phyloP scores from a whole-genome alignment of 2,113 vertebrate species.

The Rhegmatorhina hoffmannsi region DNA sequence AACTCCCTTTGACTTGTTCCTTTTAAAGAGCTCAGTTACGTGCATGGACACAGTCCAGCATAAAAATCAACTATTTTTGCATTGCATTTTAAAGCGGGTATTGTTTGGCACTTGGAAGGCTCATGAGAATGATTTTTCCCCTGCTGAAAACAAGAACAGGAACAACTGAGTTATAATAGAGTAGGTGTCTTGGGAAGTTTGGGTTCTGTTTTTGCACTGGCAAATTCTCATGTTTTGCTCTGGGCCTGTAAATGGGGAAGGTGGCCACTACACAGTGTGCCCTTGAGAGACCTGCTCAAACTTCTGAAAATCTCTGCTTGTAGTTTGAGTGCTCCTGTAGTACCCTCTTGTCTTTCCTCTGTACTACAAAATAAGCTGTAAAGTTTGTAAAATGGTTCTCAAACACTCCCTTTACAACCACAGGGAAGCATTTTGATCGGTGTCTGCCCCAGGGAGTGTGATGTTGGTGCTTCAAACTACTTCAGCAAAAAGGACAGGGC shows the following conservation, averaged over 20 bases:
- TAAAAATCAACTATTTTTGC: neutral
- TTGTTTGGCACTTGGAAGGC: neutral
- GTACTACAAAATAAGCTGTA: neutral
- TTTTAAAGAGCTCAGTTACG: neutral
- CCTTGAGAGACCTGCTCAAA: neutral
- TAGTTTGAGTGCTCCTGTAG: neutral
- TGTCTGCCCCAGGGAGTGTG: neutral
- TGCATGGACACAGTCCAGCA: neutral
- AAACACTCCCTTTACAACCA: neutral
- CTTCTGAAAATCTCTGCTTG: neutral
- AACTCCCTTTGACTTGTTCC: neutral
- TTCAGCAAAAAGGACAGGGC: neutral
- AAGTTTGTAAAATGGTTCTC: neutral
- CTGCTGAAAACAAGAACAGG: neutral
- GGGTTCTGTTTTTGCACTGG: neutral
- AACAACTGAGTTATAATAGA: neutral
- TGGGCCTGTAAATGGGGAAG: neutral
- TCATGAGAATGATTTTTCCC: neutral
- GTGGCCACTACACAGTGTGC: neutral
- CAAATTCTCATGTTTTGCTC: neutral
- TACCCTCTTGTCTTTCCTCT: neutral
- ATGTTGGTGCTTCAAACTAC: neutral
- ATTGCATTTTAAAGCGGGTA: neutral
- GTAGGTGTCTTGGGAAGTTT: neutral
- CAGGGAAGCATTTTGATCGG: neutral